phyloP scores from a whole-genome alignment of 2,797 vertebrate genomes.

The Dromococcyx pavoninus region DNA sequence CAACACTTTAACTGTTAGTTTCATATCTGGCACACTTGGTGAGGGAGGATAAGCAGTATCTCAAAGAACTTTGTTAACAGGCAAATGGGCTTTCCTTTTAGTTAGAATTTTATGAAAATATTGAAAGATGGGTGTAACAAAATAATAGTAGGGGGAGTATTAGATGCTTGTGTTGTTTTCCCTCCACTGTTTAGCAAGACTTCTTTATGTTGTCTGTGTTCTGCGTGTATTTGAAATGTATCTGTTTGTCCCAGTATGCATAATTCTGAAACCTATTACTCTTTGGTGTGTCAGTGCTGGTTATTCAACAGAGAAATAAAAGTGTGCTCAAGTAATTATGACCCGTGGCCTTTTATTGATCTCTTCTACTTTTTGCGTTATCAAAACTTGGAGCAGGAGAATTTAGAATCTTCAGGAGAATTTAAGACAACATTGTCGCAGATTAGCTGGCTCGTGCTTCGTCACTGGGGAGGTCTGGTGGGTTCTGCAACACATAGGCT shows the following conservation, averaged over 20 bases:
- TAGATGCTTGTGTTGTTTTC: neutral
- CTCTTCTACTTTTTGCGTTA: neutral
- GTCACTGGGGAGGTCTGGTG: neutral
- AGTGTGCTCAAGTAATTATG: neutral
- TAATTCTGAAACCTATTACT: neutral
- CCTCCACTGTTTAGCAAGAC: neutral
- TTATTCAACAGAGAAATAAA: neutral
- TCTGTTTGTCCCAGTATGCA: neutral
- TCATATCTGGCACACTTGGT: neutral
- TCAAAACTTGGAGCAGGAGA: neutral
- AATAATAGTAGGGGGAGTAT: neutral
- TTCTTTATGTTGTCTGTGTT: neutral
- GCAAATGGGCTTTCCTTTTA: neutral
- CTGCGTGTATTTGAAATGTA: neutral
- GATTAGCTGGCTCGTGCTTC: neutral
- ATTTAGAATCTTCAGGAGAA: neutral
- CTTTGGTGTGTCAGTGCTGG: neutral
- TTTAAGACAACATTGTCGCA: neutral
- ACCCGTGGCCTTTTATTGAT: neutral
- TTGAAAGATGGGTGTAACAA: neutral
- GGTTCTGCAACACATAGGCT: neutral
- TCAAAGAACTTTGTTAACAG: neutral
- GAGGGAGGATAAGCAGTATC: neutral
- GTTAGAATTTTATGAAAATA: neutral
- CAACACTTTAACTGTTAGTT: neutral